Conservation (phyloP, 53 echinoderm and acorn worm species). For the Henricia sp. region DNA sequence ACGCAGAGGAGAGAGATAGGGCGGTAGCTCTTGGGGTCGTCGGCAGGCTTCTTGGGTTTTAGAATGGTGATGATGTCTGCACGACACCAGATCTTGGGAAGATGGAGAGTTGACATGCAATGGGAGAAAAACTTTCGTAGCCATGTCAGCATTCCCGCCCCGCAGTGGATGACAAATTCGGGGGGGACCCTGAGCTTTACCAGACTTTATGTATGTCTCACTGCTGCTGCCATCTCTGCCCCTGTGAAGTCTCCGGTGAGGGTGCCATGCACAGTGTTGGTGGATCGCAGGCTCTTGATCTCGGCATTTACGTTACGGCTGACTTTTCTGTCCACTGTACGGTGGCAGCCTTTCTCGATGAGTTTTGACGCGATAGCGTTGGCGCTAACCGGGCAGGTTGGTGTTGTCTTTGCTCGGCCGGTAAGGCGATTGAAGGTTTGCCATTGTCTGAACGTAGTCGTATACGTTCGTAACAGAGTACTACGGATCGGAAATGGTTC, state of each 20-base stretch:
- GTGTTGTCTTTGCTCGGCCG: background rate
- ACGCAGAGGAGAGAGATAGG: no score
- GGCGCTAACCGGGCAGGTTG: background rate
- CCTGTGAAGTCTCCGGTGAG: constrained; percentile 12
- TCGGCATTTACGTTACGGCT: no score
- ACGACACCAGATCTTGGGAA: no score
- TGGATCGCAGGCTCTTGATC: background rate
- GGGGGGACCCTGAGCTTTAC: constrained; percentile 17
- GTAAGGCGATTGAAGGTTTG: no score
- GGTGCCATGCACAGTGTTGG: background rate
- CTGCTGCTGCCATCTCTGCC: constrained; percentile 7
- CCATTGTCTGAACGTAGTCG: no score
- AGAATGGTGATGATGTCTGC: no score
- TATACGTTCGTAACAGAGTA: no score
- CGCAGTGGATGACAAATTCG: background rate
- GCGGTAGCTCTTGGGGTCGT: no score
- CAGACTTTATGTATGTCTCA: constrained; percentile 1
- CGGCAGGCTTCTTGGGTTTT: no score
- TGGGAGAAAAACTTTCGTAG: background rate
- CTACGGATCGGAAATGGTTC: no score
- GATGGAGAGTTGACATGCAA: no score
- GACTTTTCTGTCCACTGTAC: background rate
- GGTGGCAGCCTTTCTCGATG: constrained; percentile 9
- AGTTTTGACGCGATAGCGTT: constrained; percentile 13
- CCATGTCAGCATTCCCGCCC: background rate